These are phyloP conservation scores for Myodes glareolus DNA, from an alignment of 2,113 vertebrate genomes.

Conservation along the genomic window DNA sequence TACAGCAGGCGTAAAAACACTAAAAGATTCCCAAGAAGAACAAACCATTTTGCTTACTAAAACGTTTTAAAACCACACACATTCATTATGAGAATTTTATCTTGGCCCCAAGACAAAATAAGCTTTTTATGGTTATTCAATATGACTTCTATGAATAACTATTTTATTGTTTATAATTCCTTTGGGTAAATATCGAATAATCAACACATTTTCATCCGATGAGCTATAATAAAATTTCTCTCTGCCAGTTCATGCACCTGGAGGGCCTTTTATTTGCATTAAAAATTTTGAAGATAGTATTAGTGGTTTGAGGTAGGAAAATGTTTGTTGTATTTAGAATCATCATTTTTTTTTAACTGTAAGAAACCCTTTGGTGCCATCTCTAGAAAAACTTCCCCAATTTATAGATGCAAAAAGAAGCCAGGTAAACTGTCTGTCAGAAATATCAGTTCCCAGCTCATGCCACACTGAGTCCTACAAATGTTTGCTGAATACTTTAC, in stretches of 20 bases:
- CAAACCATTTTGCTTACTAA: constrained; percentile 21
- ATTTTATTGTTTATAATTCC: constrained; percentile 59
- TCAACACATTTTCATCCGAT: background rate
- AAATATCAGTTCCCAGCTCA: background rate
- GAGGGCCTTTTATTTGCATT: background rate
- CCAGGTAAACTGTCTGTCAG: background rate
- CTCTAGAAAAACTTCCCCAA: constrained; percentile 27
- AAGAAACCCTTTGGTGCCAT: background rate
- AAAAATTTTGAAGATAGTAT: constrained; percentile 31
- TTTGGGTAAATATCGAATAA: constrained; percentile 52
- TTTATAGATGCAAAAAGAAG: background rate
- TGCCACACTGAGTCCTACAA: background rate
- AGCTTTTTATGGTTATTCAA: constrained; percentile 35
- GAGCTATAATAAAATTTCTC: constrained; percentile 42
- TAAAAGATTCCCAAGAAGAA: constrained; percentile 45
- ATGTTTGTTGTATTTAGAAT: constrained; percentile 23
- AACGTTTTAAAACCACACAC: background rate
- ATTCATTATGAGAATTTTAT: background rate
- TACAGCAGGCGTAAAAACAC: background rate
- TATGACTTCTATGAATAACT: constrained; percentile 48
- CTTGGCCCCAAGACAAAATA: background rate
- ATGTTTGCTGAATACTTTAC: background rate
- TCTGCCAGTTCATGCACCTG: background rate
- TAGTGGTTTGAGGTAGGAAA: constrained; percentile 38
- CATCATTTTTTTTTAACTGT: constrained; percentile 17